Conservation (phyloP, 2,113 vertebrate species). For the Mobula birostris region DNA sequence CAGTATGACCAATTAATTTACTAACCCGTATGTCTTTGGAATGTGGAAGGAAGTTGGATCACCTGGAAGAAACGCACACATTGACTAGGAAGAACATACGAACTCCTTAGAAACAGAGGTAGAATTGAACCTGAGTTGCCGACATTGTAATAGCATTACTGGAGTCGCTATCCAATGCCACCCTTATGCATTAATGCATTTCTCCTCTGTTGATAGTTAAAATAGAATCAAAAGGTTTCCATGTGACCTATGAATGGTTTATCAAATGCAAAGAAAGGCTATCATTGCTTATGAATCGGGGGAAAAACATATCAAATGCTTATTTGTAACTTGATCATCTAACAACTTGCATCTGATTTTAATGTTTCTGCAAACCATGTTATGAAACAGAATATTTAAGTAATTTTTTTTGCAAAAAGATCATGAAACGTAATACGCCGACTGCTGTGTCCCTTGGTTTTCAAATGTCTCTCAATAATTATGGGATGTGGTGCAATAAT, state of each 20-base stretch:
- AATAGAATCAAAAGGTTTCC: neutral
- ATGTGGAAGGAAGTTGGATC: no score
- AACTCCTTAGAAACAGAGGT: no score
- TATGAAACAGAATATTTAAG: neutral
- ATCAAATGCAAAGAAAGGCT: neutral
- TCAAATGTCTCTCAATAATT: neutral
- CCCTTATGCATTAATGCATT: neutral
- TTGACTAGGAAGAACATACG: no score
- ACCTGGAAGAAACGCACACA: no score
- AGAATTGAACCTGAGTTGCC: no score
- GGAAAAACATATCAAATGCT: neutral
- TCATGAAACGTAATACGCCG: neutral
- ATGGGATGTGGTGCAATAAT: neutral
- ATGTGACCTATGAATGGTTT: neutral
- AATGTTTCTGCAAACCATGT: neutral
- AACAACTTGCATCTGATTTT: neutral
- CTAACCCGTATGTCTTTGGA: no score
- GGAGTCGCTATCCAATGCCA: no score
- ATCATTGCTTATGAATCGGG: neutral
- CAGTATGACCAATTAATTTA: no score
- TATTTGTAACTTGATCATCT: neutral
- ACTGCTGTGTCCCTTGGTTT: neutral
- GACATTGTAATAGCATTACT: no score
- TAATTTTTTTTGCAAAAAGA: neutral
- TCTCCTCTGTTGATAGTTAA: neutral